Conservation (phyloP, 1,140 invertebrate genomes). For the Sminthurides bifidus region DNA sequence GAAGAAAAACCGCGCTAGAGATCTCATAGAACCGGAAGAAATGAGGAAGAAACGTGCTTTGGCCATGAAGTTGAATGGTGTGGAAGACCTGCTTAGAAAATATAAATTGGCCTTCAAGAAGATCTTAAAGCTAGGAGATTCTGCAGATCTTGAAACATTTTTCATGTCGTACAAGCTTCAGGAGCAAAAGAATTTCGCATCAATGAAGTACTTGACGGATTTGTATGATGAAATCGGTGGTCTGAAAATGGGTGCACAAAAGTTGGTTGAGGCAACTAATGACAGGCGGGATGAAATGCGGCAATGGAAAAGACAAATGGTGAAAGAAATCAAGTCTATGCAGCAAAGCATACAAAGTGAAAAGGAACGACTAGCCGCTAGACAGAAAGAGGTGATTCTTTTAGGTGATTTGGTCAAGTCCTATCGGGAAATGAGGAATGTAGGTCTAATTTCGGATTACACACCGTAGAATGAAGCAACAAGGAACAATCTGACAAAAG, state of each 20-base stretch:
- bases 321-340: too few relatives aligned
- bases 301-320: too few relatives aligned
- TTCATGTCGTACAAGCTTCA: neutral
- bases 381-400: too few relatives aligned
- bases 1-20: neutral
- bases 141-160: neutral
- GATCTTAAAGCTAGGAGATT: neutral
- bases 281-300: too few relatives aligned
- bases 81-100: neutral
- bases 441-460: too few relatives aligned
- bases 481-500: too few relatives aligned
- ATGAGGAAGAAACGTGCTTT: neutral
- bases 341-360: too few relatives aligned
- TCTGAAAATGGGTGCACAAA: neutral
- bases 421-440: too few relatives aligned
- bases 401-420: too few relatives aligned
- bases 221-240: neutral
- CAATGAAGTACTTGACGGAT: neutral
- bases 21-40: neutral
- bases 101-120: neutral
- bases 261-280: too few relatives aligned
- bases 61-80: neutral
- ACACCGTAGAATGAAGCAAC: too few relatives aligned
- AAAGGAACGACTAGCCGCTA: too few relatives aligned
- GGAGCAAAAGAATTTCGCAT: neutral